phyloP scores from a whole-genome alignment of 92 coral and sea anemone genomes.

The Palythoa grandiflora region DNA sequence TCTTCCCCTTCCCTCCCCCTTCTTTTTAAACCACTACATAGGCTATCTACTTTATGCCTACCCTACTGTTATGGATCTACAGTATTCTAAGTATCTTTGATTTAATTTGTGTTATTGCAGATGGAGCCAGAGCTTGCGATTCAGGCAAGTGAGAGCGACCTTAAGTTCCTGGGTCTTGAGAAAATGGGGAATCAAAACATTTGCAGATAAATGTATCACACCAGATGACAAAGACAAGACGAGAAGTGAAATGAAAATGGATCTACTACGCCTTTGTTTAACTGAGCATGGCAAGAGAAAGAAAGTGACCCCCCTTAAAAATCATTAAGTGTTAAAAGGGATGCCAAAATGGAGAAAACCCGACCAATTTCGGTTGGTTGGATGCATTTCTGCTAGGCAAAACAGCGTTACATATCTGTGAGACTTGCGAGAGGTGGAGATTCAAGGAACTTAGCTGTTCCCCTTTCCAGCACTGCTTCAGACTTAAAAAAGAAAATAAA shows the following conservation, averaged over 20 bases:
- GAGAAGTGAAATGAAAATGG: conserved; percentile 34
- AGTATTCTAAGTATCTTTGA: no score
- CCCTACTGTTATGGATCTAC: no score
- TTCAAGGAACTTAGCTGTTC: conserved; percentile 44
- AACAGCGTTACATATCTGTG: conserved; percentile 50
- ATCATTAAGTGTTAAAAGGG: conserved; percentile 15
- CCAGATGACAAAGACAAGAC: conserved; percentile 20
- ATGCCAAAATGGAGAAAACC: conserved; percentile 17
- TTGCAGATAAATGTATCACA: conserved; percentile 24
- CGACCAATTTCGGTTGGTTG: conserved; percentile 53
- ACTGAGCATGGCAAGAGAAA: conserved; percentile 28
- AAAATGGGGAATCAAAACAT: conserved; percentile 31
- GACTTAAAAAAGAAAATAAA: conserved; percentile 43
- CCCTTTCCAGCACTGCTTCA: conserved; percentile 20
- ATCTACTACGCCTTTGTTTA: conserved; percentile 23
- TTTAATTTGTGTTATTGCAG: neutral
- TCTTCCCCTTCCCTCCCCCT: no score
- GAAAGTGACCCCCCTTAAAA: conserved; percentile 22
- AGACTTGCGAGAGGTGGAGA: conserved; percentile 51
- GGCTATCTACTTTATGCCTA: no score
- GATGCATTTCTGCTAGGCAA: conserved; percentile 54
- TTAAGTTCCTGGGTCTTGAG: conserved; percentile 23
- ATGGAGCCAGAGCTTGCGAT: conserved; percentile 38
- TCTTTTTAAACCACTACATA: no score
- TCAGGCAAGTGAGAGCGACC: conserved; percentile 19